These are phyloP conservation scores for Argyresthia goedartella DNA, from an alignment of 2,888 invertebrate species.

Conservation along the genomic window DNA sequence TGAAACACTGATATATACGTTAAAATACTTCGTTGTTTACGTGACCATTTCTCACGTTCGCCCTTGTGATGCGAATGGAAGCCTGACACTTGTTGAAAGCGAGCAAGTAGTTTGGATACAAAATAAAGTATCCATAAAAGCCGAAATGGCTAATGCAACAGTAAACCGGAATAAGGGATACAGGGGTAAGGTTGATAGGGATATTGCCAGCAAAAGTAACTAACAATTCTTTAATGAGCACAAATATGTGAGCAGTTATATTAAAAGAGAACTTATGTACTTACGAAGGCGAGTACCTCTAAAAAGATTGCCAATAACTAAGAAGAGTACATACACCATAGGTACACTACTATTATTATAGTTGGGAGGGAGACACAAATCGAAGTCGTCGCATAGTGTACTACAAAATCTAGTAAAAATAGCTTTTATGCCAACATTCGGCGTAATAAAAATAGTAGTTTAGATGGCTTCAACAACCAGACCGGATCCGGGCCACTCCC, in stretches of 20 bases:
- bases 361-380: too few species aligned
- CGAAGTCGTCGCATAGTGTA: slow-evolving; percentile 13
- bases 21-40: not conserved
- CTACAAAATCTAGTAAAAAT: slow-evolving; percentile 27
- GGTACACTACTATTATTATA: too few species aligned
- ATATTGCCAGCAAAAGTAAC: too few species aligned
- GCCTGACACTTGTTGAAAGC: slow-evolving; percentile 36
- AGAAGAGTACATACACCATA: not conserved
- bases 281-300: not conserved
- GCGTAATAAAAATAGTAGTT: slow-evolving; percentile 59
- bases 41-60: not conserved
- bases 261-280: not conserved
- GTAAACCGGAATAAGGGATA: too few species aligned
- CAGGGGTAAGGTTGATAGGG: too few species aligned
- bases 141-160: not conserved
- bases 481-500: slow-evolving; percentile 55
- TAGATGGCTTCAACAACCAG: slow-evolving; percentile 45
- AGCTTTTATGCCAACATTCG: slow-evolving; percentile 36
- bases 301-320: not conserved
- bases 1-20: not conserved
- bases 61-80: slow-evolving; percentile 14
- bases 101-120: slow-evolving; percentile 7
- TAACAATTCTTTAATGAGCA: too few species aligned
- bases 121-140: not conserved
- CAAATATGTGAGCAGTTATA: too few species aligned